phyloP scores from a whole-genome alignment of 1,140 invertebrate species.

The Sipha flava region DNA sequence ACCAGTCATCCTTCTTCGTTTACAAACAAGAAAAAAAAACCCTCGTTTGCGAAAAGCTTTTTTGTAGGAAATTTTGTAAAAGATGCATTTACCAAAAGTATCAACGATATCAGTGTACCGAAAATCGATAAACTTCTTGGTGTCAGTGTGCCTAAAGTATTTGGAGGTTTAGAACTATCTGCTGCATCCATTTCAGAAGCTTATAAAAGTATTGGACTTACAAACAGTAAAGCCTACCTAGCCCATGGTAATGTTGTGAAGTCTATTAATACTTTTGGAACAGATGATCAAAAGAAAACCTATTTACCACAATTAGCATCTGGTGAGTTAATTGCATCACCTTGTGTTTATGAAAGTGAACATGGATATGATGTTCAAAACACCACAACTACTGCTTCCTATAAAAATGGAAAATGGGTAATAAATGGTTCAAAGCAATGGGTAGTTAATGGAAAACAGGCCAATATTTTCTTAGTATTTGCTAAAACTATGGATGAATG shows the following conservation, averaged over 20 bases:
- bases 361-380: conserved; percentile 4
- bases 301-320: conserved; percentile 1
- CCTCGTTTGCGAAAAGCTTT: background rate
- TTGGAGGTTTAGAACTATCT: background rate
- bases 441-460: background rate
- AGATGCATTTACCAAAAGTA: background rate
- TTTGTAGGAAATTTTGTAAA: background rate
- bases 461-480: background rate
- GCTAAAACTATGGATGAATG: conserved; percentile 22
- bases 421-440: conserved; percentile 6
- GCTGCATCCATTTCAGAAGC: background rate
- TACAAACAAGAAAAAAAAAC: background rate
- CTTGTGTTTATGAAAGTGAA: background rate
- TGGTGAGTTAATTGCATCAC: background rate
- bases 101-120: background rate
- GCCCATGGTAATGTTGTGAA: background rate
- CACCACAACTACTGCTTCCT: background rate
- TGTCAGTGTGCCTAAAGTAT: background rate
- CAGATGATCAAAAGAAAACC: background rate
- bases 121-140: background rate
- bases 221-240: background rate
- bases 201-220: background rate
- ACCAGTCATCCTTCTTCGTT: background rate
- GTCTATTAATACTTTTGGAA: background rate
- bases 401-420: background rate